Percentiles rank a stretch among this genome's conserved stretches.
Evolutionary conservation across 1,140 invertebrate genomes (phyloP).

Genomic region (Drosophila azteca): DNA sequence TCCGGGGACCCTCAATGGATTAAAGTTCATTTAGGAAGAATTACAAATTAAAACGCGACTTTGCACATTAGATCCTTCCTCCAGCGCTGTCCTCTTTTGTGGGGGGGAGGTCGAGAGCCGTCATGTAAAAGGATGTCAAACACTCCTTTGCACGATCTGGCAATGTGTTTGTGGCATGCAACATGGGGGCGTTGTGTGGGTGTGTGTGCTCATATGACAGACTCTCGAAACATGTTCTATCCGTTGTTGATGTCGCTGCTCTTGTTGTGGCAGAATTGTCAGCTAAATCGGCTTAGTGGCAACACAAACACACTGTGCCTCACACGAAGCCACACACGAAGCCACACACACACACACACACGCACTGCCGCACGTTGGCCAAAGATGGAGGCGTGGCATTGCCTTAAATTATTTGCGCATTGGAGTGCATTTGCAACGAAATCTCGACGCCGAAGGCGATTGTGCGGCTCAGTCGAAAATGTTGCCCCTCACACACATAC

Average conservation of each 20-base stretch:
- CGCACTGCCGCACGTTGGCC: neutral
- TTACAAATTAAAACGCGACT: slow-evolving; percentile 17
- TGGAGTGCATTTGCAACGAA: slow-evolving; percentile 66
- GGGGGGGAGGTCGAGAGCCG: no score
- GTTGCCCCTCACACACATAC: slow-evolving; percentile 9
- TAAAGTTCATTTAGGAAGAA: slow-evolving; percentile 10
- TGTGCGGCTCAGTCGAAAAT: slow-evolving; percentile 12
- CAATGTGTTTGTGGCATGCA: neutral
- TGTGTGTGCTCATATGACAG: neutral
- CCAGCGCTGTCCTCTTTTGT: no score
- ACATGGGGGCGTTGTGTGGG: neutral
- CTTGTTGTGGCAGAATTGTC: slow-evolving; percentile 39
- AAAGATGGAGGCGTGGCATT: slow-evolving; percentile 38
- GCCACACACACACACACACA: slow-evolving; percentile 16
- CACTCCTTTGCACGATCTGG: no score
- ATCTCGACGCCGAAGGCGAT: slow-evolving; percentile 53
- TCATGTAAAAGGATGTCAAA: no score
- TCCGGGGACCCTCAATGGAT: slow-evolving; percentile 4
- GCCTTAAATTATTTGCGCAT: slow-evolving; percentile 71
- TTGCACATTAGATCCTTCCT: slow-evolving; percentile 1
- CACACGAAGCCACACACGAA: slow-evolving; percentile 3
- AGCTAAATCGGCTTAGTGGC: slow-evolving; percentile 55
- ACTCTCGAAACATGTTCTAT: slow-evolving; percentile 16
- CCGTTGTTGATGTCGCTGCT: slow-evolving; percentile 10
- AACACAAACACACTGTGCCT: slow-evolving; percentile 8